Percentiles rank a stretch among this genome's conserved stretches.
Conservation (phyloP, 1,140 invertebrate species). For the Trichonephila clavata region DNA sequence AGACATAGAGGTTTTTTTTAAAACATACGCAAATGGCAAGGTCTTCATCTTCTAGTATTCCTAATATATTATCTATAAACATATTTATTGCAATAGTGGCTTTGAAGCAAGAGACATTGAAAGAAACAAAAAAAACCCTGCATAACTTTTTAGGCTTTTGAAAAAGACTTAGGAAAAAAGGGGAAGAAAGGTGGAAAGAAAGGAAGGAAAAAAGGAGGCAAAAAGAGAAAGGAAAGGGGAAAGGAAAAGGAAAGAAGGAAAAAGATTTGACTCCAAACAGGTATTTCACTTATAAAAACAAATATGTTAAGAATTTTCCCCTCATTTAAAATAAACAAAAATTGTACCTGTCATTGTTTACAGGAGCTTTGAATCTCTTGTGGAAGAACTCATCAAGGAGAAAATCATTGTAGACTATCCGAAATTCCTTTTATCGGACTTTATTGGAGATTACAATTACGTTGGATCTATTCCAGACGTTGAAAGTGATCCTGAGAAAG, state of each 20-base stretch:
- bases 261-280: constrained; percentile 96
- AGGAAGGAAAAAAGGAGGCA: constrained; percentile 82
- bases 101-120: no score
- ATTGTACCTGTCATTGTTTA: no score
- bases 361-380: constrained; percentile 92
- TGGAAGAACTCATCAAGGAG: constrained; percentile 94
- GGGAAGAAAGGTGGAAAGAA: constrained; percentile 90
- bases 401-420: constrained; percentile 93
- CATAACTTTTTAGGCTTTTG: constrained; percentile 84
- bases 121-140: no score
- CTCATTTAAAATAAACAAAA: not conserved
- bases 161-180: constrained; percentile 87
- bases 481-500: constrained; percentile 78
- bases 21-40: no score
- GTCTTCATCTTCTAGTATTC: no score
- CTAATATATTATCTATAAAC: no score
- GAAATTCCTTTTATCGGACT: constrained; percentile 87
- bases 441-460: constrained; percentile 91
- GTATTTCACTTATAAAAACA: constrained; percentile 27
- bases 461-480: constrained; percentile 80
- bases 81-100: no score
- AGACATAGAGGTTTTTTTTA: no score
- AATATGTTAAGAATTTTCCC: not conserved
- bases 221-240: constrained; percentile 72
- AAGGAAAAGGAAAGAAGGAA: constrained; percentile 87